phyloP scores from a whole-genome alignment of 2,888 invertebrate genomes.

The Drosophila borealis region DNA sequence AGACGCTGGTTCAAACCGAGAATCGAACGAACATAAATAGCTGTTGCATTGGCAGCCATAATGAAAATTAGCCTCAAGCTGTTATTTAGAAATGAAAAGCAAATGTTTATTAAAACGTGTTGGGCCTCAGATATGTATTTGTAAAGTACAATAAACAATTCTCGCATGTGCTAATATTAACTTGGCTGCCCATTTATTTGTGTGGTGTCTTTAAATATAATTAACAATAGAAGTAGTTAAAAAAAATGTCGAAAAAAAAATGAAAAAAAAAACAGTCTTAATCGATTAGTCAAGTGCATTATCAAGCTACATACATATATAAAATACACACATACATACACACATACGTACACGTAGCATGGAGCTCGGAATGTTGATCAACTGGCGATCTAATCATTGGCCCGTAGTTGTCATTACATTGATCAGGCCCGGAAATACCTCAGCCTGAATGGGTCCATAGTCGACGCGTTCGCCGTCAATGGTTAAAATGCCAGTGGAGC shows the following conservation, averaged over 20 bases:
- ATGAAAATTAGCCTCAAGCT: too few species aligned
- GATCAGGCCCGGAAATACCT: constrained; percentile 91
- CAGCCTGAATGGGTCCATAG: constrained; percentile 95
- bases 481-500: constrained; percentile 90
- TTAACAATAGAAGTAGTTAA: constrained; percentile 7
- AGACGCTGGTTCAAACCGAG: too few species aligned
- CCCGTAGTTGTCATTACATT: constrained; percentile 88
- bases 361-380: neutral
- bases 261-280: constrained; percentile 42
- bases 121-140: too few species aligned
- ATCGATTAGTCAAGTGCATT: constrained; percentile 35
- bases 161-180: constrained; percentile 5
- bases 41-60: too few species aligned
- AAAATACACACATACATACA: constrained; percentile 3
- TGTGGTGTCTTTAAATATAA: constrained; percentile 7
- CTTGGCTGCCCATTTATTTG: constrained; percentile 14
- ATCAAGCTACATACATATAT: constrained; percentile 5
- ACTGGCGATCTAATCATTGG: constrained; percentile 69
- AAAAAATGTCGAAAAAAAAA: constrained; percentile 4
- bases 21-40: too few species aligned
- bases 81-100: too few species aligned
- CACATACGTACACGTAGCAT: neutral
- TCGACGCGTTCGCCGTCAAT: constrained; percentile 97
- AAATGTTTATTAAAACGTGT: neutral
- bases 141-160: constrained; percentile 3